phyloP scores from a whole-genome alignment of 2,113 vertebrate species.

The Ariopsis seemanni region DNA sequence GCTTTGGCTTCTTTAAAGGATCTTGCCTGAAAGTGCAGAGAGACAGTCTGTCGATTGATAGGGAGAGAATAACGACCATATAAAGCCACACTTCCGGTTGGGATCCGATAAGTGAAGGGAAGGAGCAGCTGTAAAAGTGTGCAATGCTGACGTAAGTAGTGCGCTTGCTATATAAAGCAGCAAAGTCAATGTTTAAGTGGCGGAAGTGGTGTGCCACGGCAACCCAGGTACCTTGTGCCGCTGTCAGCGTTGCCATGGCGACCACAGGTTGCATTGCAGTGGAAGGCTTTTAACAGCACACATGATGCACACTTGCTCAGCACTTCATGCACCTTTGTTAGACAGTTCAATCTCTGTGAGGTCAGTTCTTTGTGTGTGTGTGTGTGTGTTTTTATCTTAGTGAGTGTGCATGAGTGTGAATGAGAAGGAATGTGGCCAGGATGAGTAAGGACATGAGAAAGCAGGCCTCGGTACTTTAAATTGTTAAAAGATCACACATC shows the following conservation, averaged over 20 bases:
- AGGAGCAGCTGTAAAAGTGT: conserved; percentile 26
- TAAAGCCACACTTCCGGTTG: conserved; percentile 30
- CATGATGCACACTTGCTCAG: conserved; percentile 29
- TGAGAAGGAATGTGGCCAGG: conserved; percentile 13
- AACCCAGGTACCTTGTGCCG: conserved; percentile 40
- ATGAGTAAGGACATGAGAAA: not conserved
- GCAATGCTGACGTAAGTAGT: conserved; percentile 32
- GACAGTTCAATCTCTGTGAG: conserved; percentile 2
- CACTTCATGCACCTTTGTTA: not conserved
- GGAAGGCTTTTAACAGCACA: conserved; percentile 27
- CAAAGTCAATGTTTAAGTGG: conserved; percentile 24
- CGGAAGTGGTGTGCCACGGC: conserved; percentile 36
- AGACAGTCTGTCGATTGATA: not conserved
- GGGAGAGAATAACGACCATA: conserved; percentile 17
- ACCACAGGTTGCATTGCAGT: conserved; percentile 39
- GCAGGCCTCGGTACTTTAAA: not conserved
- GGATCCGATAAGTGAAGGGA: conserved; percentile 8
- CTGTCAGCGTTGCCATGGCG: conserved; percentile 42
- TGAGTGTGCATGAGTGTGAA: not conserved
- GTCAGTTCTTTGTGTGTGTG: conserved; percentile 14
- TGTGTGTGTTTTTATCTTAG: conserved; percentile 3
- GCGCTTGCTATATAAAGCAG: conserved; percentile 48
- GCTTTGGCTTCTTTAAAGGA: conserved; percentile 5
- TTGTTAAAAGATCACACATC: conserved; percentile 6
- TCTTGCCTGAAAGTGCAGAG: not conserved